Evolutionary conservation across 2,113 vertebrate genomes (phyloP).

Genomic region (Pluvialis apricaria): DNA sequence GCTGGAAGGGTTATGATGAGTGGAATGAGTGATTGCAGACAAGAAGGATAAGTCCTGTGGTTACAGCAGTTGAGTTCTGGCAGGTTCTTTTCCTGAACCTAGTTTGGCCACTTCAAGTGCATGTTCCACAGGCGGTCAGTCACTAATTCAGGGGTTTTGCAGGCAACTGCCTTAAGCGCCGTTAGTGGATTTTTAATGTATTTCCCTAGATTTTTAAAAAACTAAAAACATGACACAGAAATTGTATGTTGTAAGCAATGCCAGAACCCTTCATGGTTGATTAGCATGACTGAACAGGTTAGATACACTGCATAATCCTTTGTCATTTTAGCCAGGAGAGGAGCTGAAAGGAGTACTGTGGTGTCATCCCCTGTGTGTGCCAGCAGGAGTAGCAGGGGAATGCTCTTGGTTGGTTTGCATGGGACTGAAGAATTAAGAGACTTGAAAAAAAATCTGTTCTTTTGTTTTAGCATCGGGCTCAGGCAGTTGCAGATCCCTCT

Average conservation of each 20-base stretch:
- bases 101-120: neutral
- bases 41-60: neutral
- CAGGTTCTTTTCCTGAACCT: neutral
- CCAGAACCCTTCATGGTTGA: neutral
- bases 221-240: neutral
- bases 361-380: neutral
- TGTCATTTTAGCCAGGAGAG: neutral
- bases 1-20: rapidly evolving
- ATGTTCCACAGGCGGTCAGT: neutral
- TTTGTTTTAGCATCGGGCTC: neutral
- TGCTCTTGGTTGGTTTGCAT: neutral
- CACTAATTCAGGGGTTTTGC: neutral
- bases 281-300: neutral
- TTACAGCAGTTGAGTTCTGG: neutral
- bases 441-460: neutral
- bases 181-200: neutral
- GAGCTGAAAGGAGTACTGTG: neutral
- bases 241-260: neutral
- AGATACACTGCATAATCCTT: neutral
- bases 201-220: neutral
- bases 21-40: neutral
- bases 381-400: neutral
- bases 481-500: neutral
- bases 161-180: neutral
- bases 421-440: neutral